phyloP scores from a whole-genome alignment of 2,113 vertebrate genomes.

The Periophthalmus modestus region DNA sequence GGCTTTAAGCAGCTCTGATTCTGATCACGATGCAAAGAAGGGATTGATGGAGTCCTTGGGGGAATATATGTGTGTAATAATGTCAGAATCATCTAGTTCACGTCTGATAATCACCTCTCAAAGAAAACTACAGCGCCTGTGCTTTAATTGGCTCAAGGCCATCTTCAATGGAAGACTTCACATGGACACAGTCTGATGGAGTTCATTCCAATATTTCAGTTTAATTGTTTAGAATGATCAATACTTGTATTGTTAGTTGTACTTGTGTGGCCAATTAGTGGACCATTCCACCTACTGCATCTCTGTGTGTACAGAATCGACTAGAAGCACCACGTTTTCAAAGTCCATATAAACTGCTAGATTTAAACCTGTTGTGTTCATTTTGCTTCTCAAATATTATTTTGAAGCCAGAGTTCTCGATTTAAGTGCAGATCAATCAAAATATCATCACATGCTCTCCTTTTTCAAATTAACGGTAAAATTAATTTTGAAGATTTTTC shows the following conservation, averaged over 20 bases:
- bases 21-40: slow-evolving; percentile 14
- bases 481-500: background rate
- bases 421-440: background rate
- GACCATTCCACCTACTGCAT: background rate
- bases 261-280: background rate
- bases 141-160: slow-evolving; percentile 16
- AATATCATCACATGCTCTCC: background rate
- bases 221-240: slow-evolving; percentile 5
- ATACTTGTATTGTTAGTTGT: background rate
- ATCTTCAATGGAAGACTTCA: background rate
- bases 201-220: background rate
- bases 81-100: slow-evolving; percentile 29
- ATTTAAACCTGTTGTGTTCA: too few species aligned
- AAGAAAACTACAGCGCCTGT: slow-evolving; percentile 2
- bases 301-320: background rate
- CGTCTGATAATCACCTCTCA: slow-evolving; percentile 19
- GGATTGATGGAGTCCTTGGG: slow-evolving; percentile 12
- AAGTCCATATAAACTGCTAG: background rate
- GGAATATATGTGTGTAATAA: slow-evolving; percentile 2
- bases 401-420: background rate
- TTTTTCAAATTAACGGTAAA: background rate
- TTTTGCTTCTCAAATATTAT: background rate
- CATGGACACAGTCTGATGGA: background rate
- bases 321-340: background rate
- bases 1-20: background rate